Conservation (phyloP, 2,888 invertebrate genomes). For the Colletes collaris region DNA sequence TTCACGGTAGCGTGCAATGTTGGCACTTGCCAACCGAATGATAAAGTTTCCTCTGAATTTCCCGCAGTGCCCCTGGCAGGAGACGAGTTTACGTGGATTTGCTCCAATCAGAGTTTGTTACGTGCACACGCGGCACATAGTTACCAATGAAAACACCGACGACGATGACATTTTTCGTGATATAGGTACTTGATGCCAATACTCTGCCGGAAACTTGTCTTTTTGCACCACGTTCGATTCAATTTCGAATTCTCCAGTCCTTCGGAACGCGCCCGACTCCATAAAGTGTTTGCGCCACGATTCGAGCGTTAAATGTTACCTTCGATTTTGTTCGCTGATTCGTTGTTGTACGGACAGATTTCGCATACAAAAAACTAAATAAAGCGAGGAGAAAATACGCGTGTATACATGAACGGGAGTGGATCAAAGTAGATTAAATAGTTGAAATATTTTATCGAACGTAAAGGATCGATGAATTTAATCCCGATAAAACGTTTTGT, state of each 20-base stretch:
- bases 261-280: not conserved
- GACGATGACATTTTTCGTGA: constrained; percentile 21
- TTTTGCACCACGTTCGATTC: not conserved
- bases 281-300: not conserved
- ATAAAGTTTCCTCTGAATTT: constrained; percentile 61
- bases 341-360: no score
- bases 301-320: no score
- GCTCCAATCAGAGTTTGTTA: constrained; percentile 62
- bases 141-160: constrained; percentile 52
- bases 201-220: not conserved
- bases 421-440: no score
- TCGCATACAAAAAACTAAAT: no score
- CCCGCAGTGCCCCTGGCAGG: constrained; percentile 49
- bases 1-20: constrained; percentile 51
- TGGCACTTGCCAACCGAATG: constrained; percentile 57
- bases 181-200: not conserved
- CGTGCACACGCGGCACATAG: constrained; percentile 48
- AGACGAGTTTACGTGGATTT: constrained; percentile 62
- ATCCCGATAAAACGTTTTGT: no score
- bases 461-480: no score
- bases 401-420: no score
- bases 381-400: no score
- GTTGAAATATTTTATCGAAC: no score
- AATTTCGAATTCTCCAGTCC: not conserved
- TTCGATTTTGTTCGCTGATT: no score